phyloP scores from a whole-genome alignment of 2,888 invertebrate species.

The Drosophila paucipuncta region DNA sequence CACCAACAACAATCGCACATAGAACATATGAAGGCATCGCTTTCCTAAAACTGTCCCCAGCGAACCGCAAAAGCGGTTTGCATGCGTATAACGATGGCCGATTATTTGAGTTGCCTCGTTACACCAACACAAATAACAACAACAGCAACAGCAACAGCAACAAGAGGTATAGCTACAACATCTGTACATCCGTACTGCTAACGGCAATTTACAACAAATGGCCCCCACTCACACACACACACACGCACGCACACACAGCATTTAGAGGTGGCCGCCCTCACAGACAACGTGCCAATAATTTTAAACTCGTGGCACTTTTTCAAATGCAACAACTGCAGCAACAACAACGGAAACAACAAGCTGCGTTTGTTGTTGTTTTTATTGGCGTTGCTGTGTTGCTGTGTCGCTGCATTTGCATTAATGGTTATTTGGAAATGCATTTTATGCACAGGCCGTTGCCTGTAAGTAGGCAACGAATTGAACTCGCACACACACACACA shows the following conservation, averaged over 20 bases:
- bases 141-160: conserved; percentile 11
- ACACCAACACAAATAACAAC: conserved; percentile 28
- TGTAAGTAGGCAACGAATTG: conserved; percentile 64
- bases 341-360: conserved; percentile 13
- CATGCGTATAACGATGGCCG: conserved; percentile 57
- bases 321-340: conserved; percentile 51
- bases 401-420: conserved; percentile 65
- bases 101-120: conserved; percentile 54
- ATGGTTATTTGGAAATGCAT: conserved; percentile 68
- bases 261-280: background rate
- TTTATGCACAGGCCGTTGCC: conserved; percentile 48
- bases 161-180: background rate
- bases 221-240: conserved; percentile 17
- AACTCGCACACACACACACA: conserved; percentile 28
- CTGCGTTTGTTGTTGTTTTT: background rate
- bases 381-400: conserved; percentile 1
- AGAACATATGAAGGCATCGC: conserved; percentile 33
- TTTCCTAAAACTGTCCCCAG: conserved; percentile 37
- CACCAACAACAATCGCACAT: conserved; percentile 7
- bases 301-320: conserved; percentile 71
- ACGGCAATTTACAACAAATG: conserved; percentile 66
- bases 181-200: conserved; percentile 34
- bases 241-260: conserved; percentile 11
- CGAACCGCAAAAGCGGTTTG: conserved; percentile 44
- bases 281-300: conserved; percentile 61